Evolutionary conservation across 2,888 invertebrate genomes (phyloP), one percentile per base, ranked within the genome.

Genomic region (Ryuthela nishihirai): DNA sequence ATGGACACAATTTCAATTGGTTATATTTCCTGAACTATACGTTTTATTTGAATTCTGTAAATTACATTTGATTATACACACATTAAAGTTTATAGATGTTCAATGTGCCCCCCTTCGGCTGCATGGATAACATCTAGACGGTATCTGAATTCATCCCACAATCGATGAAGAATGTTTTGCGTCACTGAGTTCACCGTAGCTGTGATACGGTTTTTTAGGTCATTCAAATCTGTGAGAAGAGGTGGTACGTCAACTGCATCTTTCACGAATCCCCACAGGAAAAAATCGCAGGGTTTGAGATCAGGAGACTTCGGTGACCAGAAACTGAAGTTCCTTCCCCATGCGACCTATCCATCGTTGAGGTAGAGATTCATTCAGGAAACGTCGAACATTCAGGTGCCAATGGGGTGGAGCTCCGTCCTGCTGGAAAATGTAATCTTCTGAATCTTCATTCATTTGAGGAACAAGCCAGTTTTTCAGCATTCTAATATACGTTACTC

Each of bases 361-460:
- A 44, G 20, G 34, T n/a, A 29, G 29, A 23, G 17, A 26, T 42
- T 24, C 23, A 42, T 42, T 42, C 15, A 42, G 23, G 26, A 42
- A 42, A 10, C 34, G 15, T 21, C 44, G 7, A 6, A 44, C 21
- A 34, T 44, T 4, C 21, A n/a, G 44, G 12, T 32, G 20, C 18
- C 20, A 53, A 38, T 53, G 47, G 50, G 41, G n/a, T 40, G 55
- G 56, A 40, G 54, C 18, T 25, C 48, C 50, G 46, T 52, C 54
- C 49, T 50, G 50, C 48, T 64, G 44, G 42, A 49, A 64, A 43
- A 54, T 53, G 36, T 58, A 44, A 26, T 58, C 34, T 17, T 26
- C 49, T 24, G 45, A 42, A 20, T 42, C 52, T 24, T 55, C 50
- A 25, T 44, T 26, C 49, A 60, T 50, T 45, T 52, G 42, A 52